Conservation (phyloP, 2,888 invertebrate species). For the Caenorhabditis macrosperma region DNA sequence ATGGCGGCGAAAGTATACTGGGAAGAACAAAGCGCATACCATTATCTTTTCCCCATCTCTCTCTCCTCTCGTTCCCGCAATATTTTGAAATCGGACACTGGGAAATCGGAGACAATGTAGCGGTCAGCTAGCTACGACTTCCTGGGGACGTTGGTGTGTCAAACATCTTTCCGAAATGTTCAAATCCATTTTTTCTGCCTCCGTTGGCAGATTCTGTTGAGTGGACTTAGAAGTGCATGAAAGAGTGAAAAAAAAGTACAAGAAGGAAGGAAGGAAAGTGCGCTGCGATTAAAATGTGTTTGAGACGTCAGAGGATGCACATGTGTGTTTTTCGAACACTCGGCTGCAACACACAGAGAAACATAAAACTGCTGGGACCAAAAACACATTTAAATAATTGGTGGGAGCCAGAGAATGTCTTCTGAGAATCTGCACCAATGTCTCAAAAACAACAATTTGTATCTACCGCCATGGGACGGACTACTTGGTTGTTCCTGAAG, state of each 20-base stretch:
- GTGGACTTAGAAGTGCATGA: neutral
- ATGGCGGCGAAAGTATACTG: slow-evolving; percentile 4
- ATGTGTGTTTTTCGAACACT: neutral
- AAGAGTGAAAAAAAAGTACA: neutral
- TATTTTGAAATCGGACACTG: slow-evolving; percentile 53
- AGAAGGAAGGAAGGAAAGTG: neutral
- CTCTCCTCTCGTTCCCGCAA: slow-evolving; percentile 4
- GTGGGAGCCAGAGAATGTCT: neutral
- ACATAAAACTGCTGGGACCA: neutral
- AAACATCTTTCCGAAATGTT: slow-evolving; percentile 26
- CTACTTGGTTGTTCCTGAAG: too few species aligned
- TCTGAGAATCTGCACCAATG: too few species aligned
- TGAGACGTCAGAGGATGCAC: neutral
- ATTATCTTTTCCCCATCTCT: neutral
- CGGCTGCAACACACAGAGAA: neutral
- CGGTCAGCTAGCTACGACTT: slow-evolving; percentile 16
- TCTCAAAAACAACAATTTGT: too few species aligned
- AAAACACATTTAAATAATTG: neutral
- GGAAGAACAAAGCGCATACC: slow-evolving; percentile 16
- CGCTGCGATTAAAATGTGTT: neutral
- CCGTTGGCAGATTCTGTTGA: too few species aligned
- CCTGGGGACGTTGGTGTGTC: slow-evolving; percentile 11
- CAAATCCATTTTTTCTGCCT: too few species aligned
- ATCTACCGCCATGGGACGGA: too few species aligned
- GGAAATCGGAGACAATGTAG: slow-evolving; percentile 43